Conservation (phyloP, 2,888 invertebrate species). For the Ichneumoninae sp. region DNA sequence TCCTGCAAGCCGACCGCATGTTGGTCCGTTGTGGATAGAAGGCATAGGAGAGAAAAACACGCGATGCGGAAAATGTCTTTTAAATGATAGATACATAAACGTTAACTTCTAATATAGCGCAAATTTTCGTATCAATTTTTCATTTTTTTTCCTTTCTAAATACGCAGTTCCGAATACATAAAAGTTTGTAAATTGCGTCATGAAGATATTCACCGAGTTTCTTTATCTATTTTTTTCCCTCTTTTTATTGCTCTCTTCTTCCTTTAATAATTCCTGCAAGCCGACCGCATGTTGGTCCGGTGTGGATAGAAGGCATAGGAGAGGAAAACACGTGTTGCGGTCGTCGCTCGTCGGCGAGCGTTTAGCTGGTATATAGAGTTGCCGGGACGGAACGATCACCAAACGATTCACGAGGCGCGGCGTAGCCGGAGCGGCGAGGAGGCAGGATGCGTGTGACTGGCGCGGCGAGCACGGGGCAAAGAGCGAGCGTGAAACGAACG, state of each 20-base stretch:
- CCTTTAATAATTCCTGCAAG: slow-evolving; percentile 12
- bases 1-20: background rate
- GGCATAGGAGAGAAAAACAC: slow-evolving; percentile 47
- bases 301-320: slow-evolving; percentile 57
- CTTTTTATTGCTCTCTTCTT: slow-evolving; percentile 19
- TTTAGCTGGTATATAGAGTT: slow-evolving; percentile 1
- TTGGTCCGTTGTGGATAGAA: slow-evolving; percentile 60
- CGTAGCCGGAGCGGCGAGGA: slow-evolving; percentile 19
- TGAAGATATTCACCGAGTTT: background rate
- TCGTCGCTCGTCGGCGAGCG: slow-evolving; percentile 60
- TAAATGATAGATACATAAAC: too few relatives aligned
- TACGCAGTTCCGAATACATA: too few relatives aligned
- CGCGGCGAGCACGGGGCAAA: slow-evolving; percentile 15
- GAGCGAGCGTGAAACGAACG: slow-evolving; percentile 11
- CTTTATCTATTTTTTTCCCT: background rate
- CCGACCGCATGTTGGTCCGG: slow-evolving; percentile 50
- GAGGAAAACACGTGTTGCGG: slow-evolving; percentile 49
- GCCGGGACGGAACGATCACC: slow-evolving; percentile 33
- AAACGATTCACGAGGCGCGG: slow-evolving; percentile 28
- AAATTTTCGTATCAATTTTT: too few relatives aligned
- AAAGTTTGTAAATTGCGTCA: background rate
- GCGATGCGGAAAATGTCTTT: slow-evolving; percentile 6
- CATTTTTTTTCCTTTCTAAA: too few relatives aligned
- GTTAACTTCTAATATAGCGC: too few relatives aligned
- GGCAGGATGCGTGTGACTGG: slow-evolving; percentile 66